These are phyloP conservation scores for Yponomeuta evonymella DNA, from an alignment of 2,888 invertebrate species.

Conservation along the genomic window DNA sequence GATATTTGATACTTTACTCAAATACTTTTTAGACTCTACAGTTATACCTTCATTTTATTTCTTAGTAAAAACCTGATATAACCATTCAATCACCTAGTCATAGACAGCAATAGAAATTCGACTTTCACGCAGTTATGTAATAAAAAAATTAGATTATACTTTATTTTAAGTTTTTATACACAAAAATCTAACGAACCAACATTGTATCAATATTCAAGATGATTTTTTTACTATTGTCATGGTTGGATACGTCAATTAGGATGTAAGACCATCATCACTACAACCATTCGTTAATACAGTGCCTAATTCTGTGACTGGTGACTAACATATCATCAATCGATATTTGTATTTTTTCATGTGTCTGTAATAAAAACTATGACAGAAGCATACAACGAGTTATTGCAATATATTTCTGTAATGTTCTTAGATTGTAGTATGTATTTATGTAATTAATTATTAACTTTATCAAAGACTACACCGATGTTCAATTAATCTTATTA, in stretches of 20 bases:
- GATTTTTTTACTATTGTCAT: background rate
- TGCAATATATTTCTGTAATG: conserved; percentile 65
- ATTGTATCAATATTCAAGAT: background rate
- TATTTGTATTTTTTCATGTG: background rate
- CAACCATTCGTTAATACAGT: too few relatives aligned
- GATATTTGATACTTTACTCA: conserved; percentile 31
- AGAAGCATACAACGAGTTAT: conserved; percentile 60
- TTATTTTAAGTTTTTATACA: background rate
- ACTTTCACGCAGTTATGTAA: background rate
- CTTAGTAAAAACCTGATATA: background rate
- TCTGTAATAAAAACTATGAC: conserved; percentile 22
- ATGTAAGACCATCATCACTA: too few relatives aligned
- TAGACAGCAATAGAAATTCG: background rate
- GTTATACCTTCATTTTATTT: background rate
- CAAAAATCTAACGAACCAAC: background rate
- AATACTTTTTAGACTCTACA: conserved; percentile 33
- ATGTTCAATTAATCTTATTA: conserved; percentile 12
- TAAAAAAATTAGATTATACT: background rate
- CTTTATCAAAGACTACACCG: conserved; percentile 52
- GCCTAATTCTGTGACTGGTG: too few relatives aligned
- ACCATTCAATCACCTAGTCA: conserved; percentile 11
- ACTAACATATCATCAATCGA: background rate
- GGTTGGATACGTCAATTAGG: background rate
- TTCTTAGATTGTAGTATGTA: conserved; percentile 42
- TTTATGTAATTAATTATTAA: conserved; percentile 36